Base-by-base conservation (phyloP, 2,797 vertebrate species). In the Danio aesculapii region DNA sequence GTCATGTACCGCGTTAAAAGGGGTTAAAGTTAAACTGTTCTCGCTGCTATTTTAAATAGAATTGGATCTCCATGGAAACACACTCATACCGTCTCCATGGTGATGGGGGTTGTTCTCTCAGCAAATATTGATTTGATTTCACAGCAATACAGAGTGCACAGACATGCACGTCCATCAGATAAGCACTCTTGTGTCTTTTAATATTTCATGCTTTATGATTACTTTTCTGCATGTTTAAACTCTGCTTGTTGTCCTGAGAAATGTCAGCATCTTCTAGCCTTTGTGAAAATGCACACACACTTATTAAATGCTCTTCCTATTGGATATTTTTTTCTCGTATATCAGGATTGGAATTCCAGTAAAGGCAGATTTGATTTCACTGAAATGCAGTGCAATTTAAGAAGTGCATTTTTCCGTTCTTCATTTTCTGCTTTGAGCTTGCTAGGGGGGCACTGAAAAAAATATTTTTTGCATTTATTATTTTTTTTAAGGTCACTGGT, bases 61-160 rank as follows among this genome's bases (percentile, higher is more conserved):
- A 76, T 66, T 70, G 30, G 70, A 78, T 87, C 75, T 85, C 86
- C 82, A 77, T 86, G 88, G 86, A 83, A 82, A 88, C 79, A n/a
- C 77, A 66, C 76, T 68, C 57, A 41, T 74, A 49, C 57, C 41
- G 84, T 86, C 84, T 87, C 85, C 84, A 85, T 84, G 79, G 84
- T 82, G 79, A 84, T 59, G 58, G 59, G 63, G 74, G 46, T 79
- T 78, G 73, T 74, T 70, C 77, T 70, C 77, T 8, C 83, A 52
- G 30, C 74, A 66, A 21, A 76, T 75, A 72, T 66, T 71, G 64
- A 79, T 80, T 73, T 70, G 63, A 61, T 73, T 82, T 82, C 61
- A 19, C 55, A 79, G 71, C 21, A 78, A 70, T 61, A 17, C 19
- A 70, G 81, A 83, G 61, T 30, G 12, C 46, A 50, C 46, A 50